Percentiles rank a stretch among this genome's conserved stretches.
phyloP scores from a whole-genome alignment of 2,113 vertebrate species.

The Albula goreensis region DNA sequence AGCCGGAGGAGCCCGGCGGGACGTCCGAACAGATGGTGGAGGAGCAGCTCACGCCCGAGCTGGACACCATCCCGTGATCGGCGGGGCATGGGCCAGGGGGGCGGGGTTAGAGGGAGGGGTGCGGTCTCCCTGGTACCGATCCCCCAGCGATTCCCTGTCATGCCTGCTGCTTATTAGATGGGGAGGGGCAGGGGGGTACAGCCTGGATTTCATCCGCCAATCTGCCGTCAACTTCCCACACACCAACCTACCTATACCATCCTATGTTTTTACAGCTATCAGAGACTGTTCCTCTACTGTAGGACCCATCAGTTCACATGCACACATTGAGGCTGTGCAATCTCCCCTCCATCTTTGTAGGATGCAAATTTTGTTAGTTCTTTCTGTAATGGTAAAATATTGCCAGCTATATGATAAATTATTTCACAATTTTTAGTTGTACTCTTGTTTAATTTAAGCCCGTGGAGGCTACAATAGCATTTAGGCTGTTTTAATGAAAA shows the following conservation, averaged over 20 bases:
- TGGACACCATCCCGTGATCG: slow-evolving; percentile 27
- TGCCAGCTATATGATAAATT: background rate
- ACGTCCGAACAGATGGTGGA: slow-evolving; percentile 45
- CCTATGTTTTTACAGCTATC: background rate
- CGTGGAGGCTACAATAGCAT: background rate
- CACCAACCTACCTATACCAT: background rate
- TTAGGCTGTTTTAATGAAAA: background rate
- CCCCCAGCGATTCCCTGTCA: too few relatives aligned
- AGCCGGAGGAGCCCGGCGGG: slow-evolving; percentile 19
- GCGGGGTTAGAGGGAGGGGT: background rate
- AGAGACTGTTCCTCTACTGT: background rate
- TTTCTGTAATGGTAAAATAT: background rate
- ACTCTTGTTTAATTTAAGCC: background rate
- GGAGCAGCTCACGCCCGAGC: slow-evolving; percentile 23
- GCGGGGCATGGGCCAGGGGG: background rate
- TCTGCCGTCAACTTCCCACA: background rate
- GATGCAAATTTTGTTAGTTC: background rate
- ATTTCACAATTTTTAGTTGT: background rate
- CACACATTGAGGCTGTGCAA: background rate
- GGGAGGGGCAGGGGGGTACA: background rate
- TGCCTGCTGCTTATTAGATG: too few relatives aligned
- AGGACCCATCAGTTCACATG: background rate
- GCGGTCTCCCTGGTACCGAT: background rate
- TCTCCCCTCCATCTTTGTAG: background rate
- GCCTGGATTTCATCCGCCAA: background rate